phyloP scores from a whole-genome alignment of 2,888 invertebrate species.

The Campopleginae sp. region DNA sequence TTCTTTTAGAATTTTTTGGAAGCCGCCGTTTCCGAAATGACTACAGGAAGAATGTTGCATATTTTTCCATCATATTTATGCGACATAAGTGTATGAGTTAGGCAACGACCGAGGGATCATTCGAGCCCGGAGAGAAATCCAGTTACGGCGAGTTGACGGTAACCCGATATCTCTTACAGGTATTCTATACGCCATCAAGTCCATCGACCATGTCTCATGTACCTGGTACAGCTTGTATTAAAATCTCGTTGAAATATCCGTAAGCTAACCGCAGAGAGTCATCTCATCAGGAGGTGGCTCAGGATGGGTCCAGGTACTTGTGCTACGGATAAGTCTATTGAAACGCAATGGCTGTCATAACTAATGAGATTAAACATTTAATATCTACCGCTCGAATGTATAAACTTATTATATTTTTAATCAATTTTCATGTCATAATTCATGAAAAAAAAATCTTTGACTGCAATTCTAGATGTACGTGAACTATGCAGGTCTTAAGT shows the following conservation, averaged over 20 bases:
- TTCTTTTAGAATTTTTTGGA: background rate
- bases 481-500: background rate
- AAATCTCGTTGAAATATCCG: conserved; percentile 28
- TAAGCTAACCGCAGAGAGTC: conserved; percentile 15
- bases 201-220: conserved; percentile 26
- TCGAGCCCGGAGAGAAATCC: conserved; percentile 45
- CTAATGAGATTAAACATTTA: background rate
- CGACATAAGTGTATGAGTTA: background rate
- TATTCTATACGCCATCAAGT: conserved; percentile 33
- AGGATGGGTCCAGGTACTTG: background rate
- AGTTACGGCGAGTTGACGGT: conserved; percentile 38
- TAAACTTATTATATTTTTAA: background rate
- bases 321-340: background rate
- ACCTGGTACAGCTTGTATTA: conserved; percentile 14
- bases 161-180: conserved; percentile 42
- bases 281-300: conserved; percentile 2
- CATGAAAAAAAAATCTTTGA: background rate
- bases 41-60: conserved; percentile 23
- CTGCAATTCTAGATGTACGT: background rate
- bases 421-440: background rate
- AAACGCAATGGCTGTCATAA: background rate
- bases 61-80: conserved; percentile 5
- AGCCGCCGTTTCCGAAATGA: background rate
- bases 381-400: background rate
- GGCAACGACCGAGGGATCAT: conserved; percentile 36